Evolutionary conservation across 2,888 invertebrate species (phyloP), one percentile per base, ranked within the genome.

Genomic region (Xanthia icteritia): DNA sequence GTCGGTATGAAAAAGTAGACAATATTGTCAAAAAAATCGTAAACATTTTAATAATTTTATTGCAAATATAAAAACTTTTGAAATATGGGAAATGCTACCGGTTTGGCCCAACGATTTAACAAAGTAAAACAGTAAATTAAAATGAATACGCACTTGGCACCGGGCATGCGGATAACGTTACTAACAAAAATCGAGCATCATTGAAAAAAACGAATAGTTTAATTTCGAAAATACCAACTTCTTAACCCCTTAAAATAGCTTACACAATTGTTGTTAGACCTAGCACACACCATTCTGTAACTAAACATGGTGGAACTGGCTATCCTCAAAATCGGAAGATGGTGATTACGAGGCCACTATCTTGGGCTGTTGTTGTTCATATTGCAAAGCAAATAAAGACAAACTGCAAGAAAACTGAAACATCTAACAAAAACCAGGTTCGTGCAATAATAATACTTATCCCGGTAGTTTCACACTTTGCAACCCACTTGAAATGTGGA

Each of bases 191-290:
- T 15, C 2, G 39, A 64, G 39, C 20, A 36, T 31, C 13, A 20
- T 72, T 64, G 15, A 31, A 58, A 31, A 74, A 42, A 64, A 48
- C 9, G 0, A 36, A 54, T 48, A 64, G 4, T 58, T 51, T 42
- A 58, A 72, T 78, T 72, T 51, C 61, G 31, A 77, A 17, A 20
- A 68, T 45, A 61, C 42, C 60, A n/a, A 48, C 20, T 54, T 61
- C 8, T 9, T 31, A 60, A n/a, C 20, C 31, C n/a, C 5, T 11
- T 13, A 23, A 54, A 76, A 45, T 23, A 17, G 23, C 45, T 68
- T 31, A 17, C 20, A n/a, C 4, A 17, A 54, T 27, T 63, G 69
- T 63, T 69, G 61, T 54, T 27, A 61, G 13, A 45, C 42, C 60
- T 68, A 36, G 15, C 15, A 13, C 13, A 51, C 23, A 23, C 9